These are phyloP conservation scores for Conus ventricosus DNA, from an alignment of 1,140 invertebrate species.

Conservation along the genomic window DNA sequence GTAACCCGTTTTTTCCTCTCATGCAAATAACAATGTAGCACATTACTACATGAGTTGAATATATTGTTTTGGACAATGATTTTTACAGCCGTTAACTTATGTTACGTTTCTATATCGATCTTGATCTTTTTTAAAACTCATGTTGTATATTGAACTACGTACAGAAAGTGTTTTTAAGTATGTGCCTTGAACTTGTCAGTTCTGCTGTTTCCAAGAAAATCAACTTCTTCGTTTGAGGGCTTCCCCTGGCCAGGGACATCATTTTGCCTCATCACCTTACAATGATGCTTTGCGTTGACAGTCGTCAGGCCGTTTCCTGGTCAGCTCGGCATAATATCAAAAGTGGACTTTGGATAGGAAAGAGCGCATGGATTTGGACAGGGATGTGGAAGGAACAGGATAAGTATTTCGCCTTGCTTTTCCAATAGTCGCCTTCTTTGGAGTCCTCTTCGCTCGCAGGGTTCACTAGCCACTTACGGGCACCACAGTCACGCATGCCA, in stretches of 20 bases:
- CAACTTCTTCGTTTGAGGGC: not conserved
- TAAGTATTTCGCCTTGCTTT: too few relatives aligned
- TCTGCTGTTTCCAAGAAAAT: not conserved
- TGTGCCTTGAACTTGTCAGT: not conserved
- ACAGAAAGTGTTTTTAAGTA: not conserved
- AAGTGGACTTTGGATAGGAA: too few relatives aligned
- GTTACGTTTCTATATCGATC: not conserved
- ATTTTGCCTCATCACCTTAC: not conserved
- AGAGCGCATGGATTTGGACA: too few relatives aligned
- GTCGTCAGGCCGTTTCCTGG: too few relatives aligned
- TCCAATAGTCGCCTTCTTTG: too few relatives aligned
- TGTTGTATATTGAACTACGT: not conserved
- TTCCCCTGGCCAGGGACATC: not conserved
- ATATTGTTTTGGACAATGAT: not conserved
- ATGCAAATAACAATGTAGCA: not conserved
- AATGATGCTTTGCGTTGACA: not conserved
- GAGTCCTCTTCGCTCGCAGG: too few relatives aligned
- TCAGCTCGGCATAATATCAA: too few relatives aligned
- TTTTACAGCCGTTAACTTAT: not conserved
- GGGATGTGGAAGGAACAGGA: too few relatives aligned
- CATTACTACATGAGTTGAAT: not conserved
- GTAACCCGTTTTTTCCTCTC: not conserved
- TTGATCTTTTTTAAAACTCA: not conserved
- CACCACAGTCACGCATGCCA: too few relatives aligned
- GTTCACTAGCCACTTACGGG: too few relatives aligned